A percentile compares a stretch with the other conserved stretches of the same genome.
phyloP scores from a whole-genome alignment of 2,888 invertebrate species.

The Eustalomyia histrio region DNA sequence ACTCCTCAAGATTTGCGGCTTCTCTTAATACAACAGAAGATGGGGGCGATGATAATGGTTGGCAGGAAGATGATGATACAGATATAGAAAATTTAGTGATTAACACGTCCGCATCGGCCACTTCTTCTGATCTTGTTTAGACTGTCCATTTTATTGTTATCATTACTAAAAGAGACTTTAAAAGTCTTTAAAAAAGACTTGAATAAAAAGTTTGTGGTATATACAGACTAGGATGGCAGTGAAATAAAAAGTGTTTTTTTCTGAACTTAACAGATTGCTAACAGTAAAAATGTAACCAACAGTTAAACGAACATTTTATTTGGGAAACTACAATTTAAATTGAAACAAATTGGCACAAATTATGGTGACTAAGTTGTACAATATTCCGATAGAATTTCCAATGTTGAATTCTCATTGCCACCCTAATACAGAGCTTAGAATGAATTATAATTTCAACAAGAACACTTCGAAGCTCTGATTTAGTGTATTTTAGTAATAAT shows the following conservation, averaged over 20 bases:
- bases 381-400: no score
- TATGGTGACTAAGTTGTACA: no score
- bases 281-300: no score
- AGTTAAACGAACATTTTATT: no score
- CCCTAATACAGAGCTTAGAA: no score
- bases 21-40: conserved; percentile 66
- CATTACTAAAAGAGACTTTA: conserved; percentile 18
- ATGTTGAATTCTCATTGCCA: no score
- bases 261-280: no score
- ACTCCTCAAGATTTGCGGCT: conserved; percentile 77
- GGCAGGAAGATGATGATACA: conserved; percentile 76
- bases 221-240: no score
- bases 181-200: conserved; percentile 34
- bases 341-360: no score
- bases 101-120: not conserved
- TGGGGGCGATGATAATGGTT: conserved; percentile 69
- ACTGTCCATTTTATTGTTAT: not conserved
- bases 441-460: not conserved
- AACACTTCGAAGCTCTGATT: not conserved
- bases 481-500: conserved; percentile 37
- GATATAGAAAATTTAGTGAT: conserved; percentile 68
- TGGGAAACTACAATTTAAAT: no score
- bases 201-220: no score
- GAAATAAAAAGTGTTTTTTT: no score
- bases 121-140: conserved; percentile 13